Percentiles rank a stretch among this genome's conserved stretches.
Evolutionary conservation across 2,113 vertebrate species (phyloP).

Genomic region (Ophthalmolycus amberensis): DNA sequence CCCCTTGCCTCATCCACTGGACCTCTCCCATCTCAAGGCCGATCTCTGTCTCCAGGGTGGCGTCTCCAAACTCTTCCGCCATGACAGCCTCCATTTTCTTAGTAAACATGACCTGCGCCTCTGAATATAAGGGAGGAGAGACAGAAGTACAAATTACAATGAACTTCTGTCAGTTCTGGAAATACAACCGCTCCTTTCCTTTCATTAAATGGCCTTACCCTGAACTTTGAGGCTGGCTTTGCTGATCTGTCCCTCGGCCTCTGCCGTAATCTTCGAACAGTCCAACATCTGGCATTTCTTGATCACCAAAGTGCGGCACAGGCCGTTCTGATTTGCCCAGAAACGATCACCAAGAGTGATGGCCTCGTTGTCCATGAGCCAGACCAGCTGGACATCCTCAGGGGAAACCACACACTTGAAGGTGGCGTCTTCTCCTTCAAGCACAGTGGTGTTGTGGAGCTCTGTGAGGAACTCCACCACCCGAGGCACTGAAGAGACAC

Average conservation of each 20-base stretch:
- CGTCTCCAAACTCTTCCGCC: constrained; percentile 88
- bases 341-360: constrained; percentile 77
- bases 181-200: neutral
- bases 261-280: constrained; percentile 83
- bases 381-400: constrained; percentile 87
- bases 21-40: constrained; percentile 87
- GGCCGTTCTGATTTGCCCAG: constrained; percentile 80
- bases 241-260: constrained; percentile 84
- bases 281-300: constrained; percentile 85
- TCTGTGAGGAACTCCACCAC: constrained; percentile 91
- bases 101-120: constrained; percentile 90
- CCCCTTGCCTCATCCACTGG: constrained; percentile 91
- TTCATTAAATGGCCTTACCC: constrained; percentile 80
- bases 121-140: constrained; percentile 54
- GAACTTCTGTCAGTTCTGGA: neutral
- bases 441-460: constrained; percentile 89
- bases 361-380: constrained; percentile 89
- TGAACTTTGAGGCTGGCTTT: constrained; percentile 90
- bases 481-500: constrained; percentile 84
- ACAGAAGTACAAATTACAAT: neutral
- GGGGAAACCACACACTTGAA: constrained; percentile 94
- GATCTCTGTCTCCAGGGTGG: constrained; percentile 90
- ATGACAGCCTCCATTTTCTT: constrained; percentile 84
- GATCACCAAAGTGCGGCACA: constrained; percentile 88
- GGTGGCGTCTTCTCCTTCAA: constrained; percentile 92